Evolutionary conservation across 2,888 invertebrate genomes (phyloP), one percentile per base, ranked within the genome.

Genomic region (Cosmia trapezina): DNA sequence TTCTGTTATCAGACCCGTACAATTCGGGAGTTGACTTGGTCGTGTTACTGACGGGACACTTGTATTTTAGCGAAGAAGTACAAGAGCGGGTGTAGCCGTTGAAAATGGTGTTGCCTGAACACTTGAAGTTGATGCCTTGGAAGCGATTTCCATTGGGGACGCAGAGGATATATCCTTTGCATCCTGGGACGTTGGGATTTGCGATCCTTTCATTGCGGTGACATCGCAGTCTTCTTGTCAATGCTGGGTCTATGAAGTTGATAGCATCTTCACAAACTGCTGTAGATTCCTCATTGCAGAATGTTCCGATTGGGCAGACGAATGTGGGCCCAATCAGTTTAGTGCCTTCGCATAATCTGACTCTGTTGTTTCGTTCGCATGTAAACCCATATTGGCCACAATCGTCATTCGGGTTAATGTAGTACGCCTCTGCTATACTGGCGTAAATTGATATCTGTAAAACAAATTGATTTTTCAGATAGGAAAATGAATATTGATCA

Each of bases 161-260:
- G 81, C 96, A 96, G 0, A 96, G 87, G 56, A 96, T 95, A 82
- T 96, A 96, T 11, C 95, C 96, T 86, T 96, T 96, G 86, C 96
- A 96, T 6, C 91, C 93, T 0, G 94, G 92, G 0, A 96, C 94
- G 69, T 87, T 94, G 0, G 95, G 93, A 73, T 96, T 96, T 0
- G 94, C 94, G 12, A 96, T 91, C 76, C 96, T 91, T 84, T 96
- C 95, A 73, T 94, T 93, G 65, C 93, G 91, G 49, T 91, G 90
- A 70, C 95, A 96, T 14, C 91, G 90, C 4, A 95, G 84, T 17
- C 88, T 90, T 73, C 90, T 91, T 1, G 91, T 92, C 41, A 95
- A 79, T 0, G 89, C 76, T 2, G 95, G 93, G 63, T 94, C 95
- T 28, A 96, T 90, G 60, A 93, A 94, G 78, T 94, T 95, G 17